These are phyloP conservation scores for Ophion costatus DNA, from an alignment of 2,888 invertebrate genomes.

Conservation along the genomic window DNA sequence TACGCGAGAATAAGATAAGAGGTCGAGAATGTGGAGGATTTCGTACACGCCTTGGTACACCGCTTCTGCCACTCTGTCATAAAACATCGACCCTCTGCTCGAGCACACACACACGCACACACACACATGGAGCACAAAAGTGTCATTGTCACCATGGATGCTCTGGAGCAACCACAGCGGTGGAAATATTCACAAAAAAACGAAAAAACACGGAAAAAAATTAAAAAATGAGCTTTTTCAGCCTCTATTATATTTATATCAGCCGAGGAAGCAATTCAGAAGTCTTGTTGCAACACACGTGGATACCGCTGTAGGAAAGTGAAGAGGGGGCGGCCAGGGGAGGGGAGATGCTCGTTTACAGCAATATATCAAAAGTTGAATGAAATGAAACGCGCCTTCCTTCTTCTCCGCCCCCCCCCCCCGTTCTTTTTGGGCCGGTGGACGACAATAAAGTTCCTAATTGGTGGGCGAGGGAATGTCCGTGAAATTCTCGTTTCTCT, in stretches of 20 bases:
- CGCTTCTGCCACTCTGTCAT: slow-evolving; percentile 37
- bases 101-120: slow-evolving; percentile 17
- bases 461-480: slow-evolving; percentile 73
- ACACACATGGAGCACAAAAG: slow-evolving; percentile 42
- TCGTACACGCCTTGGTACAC: slow-evolving; percentile 10
- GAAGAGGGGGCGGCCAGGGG: background rate
- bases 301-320: background rate
- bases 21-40: slow-evolving; percentile 58
- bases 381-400: slow-evolving; percentile 67
- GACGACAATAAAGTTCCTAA: slow-evolving; percentile 80
- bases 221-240: slow-evolving; percentile 46
- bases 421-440: slow-evolving; percentile 3
- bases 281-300: background rate
- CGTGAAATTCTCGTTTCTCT: slow-evolving; percentile 38
- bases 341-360: slow-evolving; percentile 16
- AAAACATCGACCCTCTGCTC: slow-evolving; percentile 59
- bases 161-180: slow-evolving; percentile 40
- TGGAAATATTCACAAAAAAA: slow-evolving; percentile 36
- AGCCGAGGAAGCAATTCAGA: slow-evolving; percentile 26
- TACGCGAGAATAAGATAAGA: slow-evolving; percentile 70
- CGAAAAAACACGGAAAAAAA: slow-evolving; percentile 38
- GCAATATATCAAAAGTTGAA: slow-evolving; percentile 77
- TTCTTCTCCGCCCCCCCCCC: slow-evolving; percentile 3
- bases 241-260: slow-evolving; percentile 55
- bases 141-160: slow-evolving; percentile 56